Percentiles rank a stretch among this genome's conserved stretches.
Conservation (phyloP, 2,888 invertebrate species). For the Mechanitis mazaeus region DNA sequence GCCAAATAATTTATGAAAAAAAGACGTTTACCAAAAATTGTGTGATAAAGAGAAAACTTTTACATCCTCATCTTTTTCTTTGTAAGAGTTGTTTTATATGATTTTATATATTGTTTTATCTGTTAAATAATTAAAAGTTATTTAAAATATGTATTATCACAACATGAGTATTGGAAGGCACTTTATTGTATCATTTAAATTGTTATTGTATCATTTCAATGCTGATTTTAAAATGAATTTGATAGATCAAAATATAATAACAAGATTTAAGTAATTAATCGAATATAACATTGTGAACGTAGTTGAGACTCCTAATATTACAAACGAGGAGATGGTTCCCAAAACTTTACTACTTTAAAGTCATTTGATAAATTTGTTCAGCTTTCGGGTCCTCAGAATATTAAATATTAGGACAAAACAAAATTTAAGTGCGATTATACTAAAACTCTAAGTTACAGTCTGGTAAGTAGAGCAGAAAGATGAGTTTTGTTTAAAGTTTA, state of each 20-base stretch:
- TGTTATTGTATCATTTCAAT: background rate
- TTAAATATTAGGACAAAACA: constrained; percentile 18
- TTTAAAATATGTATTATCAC: background rate
- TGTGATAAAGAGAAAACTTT: constrained; percentile 19
- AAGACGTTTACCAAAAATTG: constrained; percentile 17
- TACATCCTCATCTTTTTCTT: background rate
- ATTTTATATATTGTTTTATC: background rate
- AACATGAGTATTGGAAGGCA: too few species aligned
- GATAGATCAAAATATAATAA: background rate
- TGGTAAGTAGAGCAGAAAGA: constrained; percentile 28
- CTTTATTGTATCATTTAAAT: too few species aligned
- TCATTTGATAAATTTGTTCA: constrained; percentile 9
- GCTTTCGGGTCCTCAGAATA: constrained; percentile 5
- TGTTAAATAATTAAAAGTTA: background rate
- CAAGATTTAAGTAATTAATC: too few species aligned
- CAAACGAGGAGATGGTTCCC: background rate
- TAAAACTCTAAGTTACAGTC: constrained; percentile 22
- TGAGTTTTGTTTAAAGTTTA: constrained; percentile 21
- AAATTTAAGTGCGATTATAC: constrained; percentile 21
- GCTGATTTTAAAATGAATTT: background rate
- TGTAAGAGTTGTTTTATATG: background rate
- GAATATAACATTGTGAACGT: too few species aligned
- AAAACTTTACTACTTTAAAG: constrained; percentile 9
- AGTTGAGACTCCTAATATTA: too few species aligned
- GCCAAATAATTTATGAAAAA: background rate